Conservation (phyloP, 2,797 vertebrate species). For the Tokudaia tokunoshimensis region DNA sequence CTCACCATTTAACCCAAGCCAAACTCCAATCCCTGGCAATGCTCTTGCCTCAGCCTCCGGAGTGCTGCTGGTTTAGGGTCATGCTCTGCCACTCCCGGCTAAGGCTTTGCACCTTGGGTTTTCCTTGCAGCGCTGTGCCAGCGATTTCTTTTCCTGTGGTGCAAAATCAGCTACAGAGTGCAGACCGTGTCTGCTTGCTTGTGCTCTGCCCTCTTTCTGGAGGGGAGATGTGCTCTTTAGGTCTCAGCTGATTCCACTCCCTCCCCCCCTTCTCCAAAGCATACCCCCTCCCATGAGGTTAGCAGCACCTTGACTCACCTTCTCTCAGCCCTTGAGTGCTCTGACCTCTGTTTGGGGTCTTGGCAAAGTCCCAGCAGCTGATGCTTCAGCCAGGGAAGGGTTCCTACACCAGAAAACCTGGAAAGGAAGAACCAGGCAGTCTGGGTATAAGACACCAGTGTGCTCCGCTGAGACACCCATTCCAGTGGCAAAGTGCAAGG, state of each 20-base stretch:
- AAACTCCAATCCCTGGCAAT: not conserved
- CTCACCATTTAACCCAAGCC: not conserved
- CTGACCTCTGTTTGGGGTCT: not conserved
- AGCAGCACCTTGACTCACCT: too few relatives aligned
- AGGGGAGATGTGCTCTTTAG: not conserved
- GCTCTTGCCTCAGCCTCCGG: not conserved
- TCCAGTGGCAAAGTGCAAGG: not conserved
- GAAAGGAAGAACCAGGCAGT: not conserved
- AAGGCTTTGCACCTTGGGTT: not conserved
- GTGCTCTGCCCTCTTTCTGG: not conserved
- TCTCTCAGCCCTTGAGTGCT: not conserved
- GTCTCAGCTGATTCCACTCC: not conserved
- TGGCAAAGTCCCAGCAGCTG: not conserved
- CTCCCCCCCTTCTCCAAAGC: too few relatives aligned
- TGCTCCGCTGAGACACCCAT: not conserved
- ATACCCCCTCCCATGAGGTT: too few relatives aligned
- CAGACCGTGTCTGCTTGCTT: not conserved
- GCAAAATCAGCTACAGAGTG: too few relatives aligned
- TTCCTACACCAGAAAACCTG: not conserved
- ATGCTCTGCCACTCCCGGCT: not conserved
- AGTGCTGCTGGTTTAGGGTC: not conserved
- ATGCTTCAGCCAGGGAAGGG: not conserved
- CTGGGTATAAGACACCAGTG: fast-evolving
- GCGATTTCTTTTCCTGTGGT: not conserved
- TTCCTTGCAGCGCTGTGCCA: not conserved